Conservation (phyloP, 2,113 vertebrate genomes). For the Brachirus orientalis region DNA sequence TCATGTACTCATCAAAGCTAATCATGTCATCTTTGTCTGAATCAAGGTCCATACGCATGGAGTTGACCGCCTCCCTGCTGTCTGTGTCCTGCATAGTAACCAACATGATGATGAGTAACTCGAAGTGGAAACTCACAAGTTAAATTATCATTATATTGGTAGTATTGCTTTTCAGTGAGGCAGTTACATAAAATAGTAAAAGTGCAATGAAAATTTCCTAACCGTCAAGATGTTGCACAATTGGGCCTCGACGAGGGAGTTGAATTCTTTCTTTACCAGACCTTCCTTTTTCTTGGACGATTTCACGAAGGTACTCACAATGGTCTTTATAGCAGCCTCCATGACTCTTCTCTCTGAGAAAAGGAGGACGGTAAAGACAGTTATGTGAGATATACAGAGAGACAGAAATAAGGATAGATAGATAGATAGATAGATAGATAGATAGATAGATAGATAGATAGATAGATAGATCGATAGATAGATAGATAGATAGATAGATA, state of each 20-base stretch:
- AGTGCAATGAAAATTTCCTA: constrained; percentile 51
- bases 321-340: constrained; percentile 79
- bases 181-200: constrained; percentile 34
- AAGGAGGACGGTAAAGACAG: constrained; percentile 23
- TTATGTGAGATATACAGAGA: neutral
- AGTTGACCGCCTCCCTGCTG: constrained; percentile 72
- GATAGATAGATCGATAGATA: constrained; percentile 1
- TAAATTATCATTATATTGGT: constrained; percentile 28
- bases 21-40: constrained; percentile 79
- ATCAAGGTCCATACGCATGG: constrained; percentile 77
- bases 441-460: neutral
- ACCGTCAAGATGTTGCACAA: constrained; percentile 81
- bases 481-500: neutral
- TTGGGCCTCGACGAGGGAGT: constrained; percentile 77
- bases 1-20: constrained; percentile 82
- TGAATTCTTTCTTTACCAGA: constrained; percentile 78
- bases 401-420: neutral
- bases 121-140: constrained; percentile 26
- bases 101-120: constrained; percentile 33
- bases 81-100: constrained; percentile 71
- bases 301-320: constrained; percentile 81
- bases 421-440: constrained; percentile 2
- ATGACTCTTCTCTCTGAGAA: constrained; percentile 68
- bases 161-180: neutral
- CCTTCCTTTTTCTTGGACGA: constrained; percentile 77